phyloP scores from a whole-genome alignment of 2,113 vertebrate genomes.

The Clarias magur region DNA sequence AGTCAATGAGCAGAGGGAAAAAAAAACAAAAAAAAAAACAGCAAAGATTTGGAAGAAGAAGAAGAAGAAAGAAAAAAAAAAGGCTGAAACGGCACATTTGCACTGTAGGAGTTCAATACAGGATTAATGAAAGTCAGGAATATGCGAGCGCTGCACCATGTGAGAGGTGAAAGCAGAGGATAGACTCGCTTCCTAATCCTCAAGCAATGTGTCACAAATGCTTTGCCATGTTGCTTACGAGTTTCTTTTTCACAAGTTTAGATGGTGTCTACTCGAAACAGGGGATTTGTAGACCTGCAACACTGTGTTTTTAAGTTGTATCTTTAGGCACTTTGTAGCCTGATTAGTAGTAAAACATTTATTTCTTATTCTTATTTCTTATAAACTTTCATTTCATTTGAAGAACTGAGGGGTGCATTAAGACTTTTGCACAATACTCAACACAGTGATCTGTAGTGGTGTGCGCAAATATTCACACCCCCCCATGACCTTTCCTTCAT shows the following conservation, averaged over 20 bases:
- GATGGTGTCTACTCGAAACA: too few species aligned
- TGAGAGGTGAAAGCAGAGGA: neutral
- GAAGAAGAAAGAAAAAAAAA: conserved; percentile 13
- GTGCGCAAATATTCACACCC: neutral
- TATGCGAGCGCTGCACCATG: neutral
- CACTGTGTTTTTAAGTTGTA: too few species aligned
- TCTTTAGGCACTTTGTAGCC: too few species aligned
- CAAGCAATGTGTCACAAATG: neutral
- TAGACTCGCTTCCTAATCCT: neutral
- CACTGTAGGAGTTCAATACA: conserved; percentile 29
- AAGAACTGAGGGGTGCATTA: too few species aligned
- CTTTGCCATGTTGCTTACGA: too few species aligned
- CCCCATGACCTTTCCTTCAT: neutral
- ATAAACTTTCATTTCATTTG: too few species aligned
- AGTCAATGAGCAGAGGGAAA: neutral
- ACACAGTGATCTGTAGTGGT: neutral
- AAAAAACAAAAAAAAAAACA: conserved; percentile 15
- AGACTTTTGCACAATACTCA: too few species aligned
- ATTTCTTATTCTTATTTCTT: too few species aligned
- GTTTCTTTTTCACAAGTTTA: too few species aligned
- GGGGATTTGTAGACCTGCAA: too few species aligned
- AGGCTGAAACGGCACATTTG: conserved; percentile 56
- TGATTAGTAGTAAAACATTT: too few species aligned
- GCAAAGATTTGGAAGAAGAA: neutral
- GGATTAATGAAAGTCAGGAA: conserved; percentile 47